Percentiles rank a stretch among this genome's conserved stretches.
These are phyloP conservation scores for Apostichopus californicus DNA, from an alignment of 35 echinoderm and acorn worm genomes.

Conservation along the genomic window DNA sequence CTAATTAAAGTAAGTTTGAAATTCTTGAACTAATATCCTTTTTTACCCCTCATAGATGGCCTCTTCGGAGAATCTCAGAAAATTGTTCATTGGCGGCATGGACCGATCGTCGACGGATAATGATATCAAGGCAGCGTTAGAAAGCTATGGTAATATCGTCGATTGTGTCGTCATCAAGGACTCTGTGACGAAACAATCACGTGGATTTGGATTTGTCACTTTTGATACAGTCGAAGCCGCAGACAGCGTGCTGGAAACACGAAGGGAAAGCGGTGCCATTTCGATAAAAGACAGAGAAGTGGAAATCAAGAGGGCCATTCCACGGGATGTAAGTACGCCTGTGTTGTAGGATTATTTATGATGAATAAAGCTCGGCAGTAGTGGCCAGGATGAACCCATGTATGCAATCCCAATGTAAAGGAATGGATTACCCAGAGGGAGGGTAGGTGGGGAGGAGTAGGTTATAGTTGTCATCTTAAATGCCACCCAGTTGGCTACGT, in stretches of 20 bases:
- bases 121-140: background rate
- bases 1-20: background rate
- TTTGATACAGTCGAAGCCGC: background rate
- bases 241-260: background rate
- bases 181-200: background rate
- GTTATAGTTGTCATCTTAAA: too few relatives aligned
- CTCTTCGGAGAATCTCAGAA: background rate
- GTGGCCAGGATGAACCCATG: too few relatives aligned
- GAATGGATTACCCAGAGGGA: too few relatives aligned
- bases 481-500: too few relatives aligned
- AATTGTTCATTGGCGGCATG: background rate
- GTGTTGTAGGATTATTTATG: too few relatives aligned
- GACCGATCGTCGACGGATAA: background rate
- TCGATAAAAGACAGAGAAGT: background rate
- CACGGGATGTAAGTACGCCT: background rate
- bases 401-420: too few relatives aligned
- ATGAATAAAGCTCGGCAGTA: too few relatives aligned
- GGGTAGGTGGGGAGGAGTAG: too few relatives aligned
- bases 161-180: background rate
- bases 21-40: background rate
- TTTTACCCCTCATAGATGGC: too few relatives aligned
- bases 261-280: background rate
- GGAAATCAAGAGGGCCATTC: background rate
- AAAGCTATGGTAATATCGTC: background rate
- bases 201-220: conserved; percentile 1